Conservation (phyloP, 2,797 vertebrate species). For the Clarias fuscus region DNA sequence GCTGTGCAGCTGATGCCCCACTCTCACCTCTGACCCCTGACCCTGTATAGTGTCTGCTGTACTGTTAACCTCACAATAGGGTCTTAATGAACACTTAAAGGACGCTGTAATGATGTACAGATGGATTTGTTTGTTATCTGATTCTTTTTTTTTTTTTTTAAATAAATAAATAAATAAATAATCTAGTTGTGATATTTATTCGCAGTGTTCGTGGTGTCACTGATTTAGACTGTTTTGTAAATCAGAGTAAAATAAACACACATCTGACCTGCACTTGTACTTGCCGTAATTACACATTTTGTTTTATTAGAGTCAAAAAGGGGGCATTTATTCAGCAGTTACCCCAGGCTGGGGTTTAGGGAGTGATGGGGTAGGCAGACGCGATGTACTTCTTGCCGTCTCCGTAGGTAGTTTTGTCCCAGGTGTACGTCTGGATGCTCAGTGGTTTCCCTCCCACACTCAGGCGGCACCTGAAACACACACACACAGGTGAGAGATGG, state of each 20-base stretch:
- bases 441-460: slow-evolving; percentile 82
- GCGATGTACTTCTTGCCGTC: slow-evolving; percentile 84
- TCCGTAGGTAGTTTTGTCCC: slow-evolving; percentile 83
- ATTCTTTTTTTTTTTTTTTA: too few species aligned
- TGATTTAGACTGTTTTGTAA: background rate
- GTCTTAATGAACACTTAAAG: background rate
- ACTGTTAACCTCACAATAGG: background rate
- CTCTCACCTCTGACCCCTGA: slow-evolving; percentile 26
- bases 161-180: background rate
- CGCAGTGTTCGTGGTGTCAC: background rate
- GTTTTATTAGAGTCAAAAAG: background rate
- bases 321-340: background rate
- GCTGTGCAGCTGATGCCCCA: slow-evolving; percentile 77
- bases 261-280: background rate
- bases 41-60: background rate
- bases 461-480: slow-evolving; percentile 78
- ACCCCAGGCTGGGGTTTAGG: slow-evolving; percentile 46
- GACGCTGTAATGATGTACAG: background rate
- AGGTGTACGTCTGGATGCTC: slow-evolving; percentile 86
- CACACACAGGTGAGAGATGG: background rate
- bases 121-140: background rate
- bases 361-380: slow-evolving; percentile 80
- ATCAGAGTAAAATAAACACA: background rate
- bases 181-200: background rate
- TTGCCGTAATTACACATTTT: background rate